A percentile compares a stretch with the other conserved stretches of the same genome.
Evolutionary conservation across 2,113 vertebrate species (phyloP).

Genomic region (Lophotis ruficrista): DNA sequence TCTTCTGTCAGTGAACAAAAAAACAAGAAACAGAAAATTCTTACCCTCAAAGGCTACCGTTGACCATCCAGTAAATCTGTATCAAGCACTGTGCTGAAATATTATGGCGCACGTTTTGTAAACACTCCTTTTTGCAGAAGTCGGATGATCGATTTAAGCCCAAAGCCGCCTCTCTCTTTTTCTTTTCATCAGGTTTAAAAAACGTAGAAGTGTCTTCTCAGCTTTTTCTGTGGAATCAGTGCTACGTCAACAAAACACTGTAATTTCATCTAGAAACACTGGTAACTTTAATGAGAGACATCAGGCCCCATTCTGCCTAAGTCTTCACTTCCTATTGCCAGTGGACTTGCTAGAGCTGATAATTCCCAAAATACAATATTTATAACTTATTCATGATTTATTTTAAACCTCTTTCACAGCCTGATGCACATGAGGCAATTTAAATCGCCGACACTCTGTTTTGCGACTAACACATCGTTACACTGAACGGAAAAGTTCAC

Average conservation of each 20-base stretch:
- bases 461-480: constrained; percentile 15
- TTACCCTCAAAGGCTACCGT: neutral
- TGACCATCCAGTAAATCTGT: neutral
- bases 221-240: neutral
- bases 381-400: constrained; percentile 15
- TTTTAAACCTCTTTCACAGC: constrained; percentile 51
- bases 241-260: neutral
- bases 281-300: neutral
- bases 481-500: constrained; percentile 1
- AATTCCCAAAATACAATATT: constrained; percentile 18
- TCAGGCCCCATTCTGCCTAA: neutral
- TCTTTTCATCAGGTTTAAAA: neutral
- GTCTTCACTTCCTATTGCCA: neutral
- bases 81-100: neutral
- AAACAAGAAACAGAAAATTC: neutral
- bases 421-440: constrained; percentile 19
- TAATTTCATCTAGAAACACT: neutral
- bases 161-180: neutral
- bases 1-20: neutral
- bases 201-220: neutral
- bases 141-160: neutral
- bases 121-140: neutral
- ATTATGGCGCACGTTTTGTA: neutral
- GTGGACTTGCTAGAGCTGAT: neutral
- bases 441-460: neutral